Percentiles rank a stretch among this genome's conserved stretches.
Evolutionary conservation across 1,140 invertebrate species (phyloP).

Genomic region (Leptopilina boulardi): DNA sequence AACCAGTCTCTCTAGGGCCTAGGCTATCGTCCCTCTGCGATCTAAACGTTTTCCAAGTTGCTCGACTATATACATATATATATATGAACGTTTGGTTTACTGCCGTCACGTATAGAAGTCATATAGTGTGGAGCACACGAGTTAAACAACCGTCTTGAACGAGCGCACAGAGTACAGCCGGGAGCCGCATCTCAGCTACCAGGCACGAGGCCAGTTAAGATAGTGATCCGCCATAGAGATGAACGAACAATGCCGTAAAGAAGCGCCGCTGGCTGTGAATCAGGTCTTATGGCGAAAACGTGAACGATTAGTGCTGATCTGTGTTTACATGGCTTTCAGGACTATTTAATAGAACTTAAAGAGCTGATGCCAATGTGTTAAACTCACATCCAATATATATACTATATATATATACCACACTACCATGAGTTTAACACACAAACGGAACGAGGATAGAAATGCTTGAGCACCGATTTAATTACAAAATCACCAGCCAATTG

Average conservation of each 20-base stretch:
- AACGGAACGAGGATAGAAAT: too few relatives aligned
- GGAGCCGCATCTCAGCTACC: constrained; percentile 43
- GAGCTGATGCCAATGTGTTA: constrained; percentile 47
- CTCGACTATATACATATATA: too few relatives aligned
- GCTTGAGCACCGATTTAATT: constrained; percentile 60
- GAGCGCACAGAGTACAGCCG: constrained; percentile 28
- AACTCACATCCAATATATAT: constrained; percentile 2
- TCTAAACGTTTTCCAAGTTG: constrained; percentile 45
- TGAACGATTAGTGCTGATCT: constrained; percentile 74
- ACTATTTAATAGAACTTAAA: constrained; percentile 33
- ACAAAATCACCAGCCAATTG: constrained; percentile 57
- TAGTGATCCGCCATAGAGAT: constrained; percentile 68
- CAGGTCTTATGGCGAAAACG: constrained; percentile 74
- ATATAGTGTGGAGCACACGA: constrained; percentile 48
- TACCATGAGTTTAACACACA: too few relatives aligned
- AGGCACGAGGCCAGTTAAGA: constrained; percentile 69
- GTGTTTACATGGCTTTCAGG: constrained; percentile 64
- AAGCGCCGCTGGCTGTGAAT: constrained; percentile 65
- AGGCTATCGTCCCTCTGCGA: constrained; percentile 45
- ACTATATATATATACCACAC: too few relatives aligned
- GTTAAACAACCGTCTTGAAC: constrained; percentile 46
- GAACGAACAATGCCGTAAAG: constrained; percentile 72
- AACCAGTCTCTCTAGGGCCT: constrained; percentile 25
- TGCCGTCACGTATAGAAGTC: constrained; percentile 45
- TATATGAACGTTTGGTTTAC: constrained; percentile 49